Percentiles rank a stretch among this genome's conserved stretches.
Conservation (phyloP, 2,113 vertebrate species). For the Pleuronectes platessa region DNA sequence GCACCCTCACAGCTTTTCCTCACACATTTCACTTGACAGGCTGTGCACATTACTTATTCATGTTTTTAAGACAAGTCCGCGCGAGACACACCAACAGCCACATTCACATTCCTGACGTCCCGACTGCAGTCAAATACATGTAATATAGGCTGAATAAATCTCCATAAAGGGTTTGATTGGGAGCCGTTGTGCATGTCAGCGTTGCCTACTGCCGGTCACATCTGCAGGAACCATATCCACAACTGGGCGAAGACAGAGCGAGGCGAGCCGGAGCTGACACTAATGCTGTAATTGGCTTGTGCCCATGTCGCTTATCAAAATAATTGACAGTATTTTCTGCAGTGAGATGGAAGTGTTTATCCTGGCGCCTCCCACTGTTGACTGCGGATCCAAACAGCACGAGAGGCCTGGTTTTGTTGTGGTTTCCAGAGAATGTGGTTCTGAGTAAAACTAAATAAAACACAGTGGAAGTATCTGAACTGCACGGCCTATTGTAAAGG, state of each 20-base stretch:
- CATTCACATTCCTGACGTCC: slow-evolving; percentile 17
- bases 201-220: slow-evolving; percentile 28
- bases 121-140: slow-evolving; percentile 36
- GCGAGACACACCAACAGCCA: slow-evolving; percentile 36
- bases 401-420: slow-evolving; percentile 43
- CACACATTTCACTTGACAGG: slow-evolving; percentile 62
- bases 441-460: slow-evolving; percentile 3
- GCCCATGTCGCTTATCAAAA: slow-evolving; percentile 63
- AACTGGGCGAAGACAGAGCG: slow-evolving; percentile 37
- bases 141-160: slow-evolving; percentile 63
- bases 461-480: not conserved
- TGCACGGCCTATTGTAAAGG: not conserved
- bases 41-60: slow-evolving; percentile 69
- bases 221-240: slow-evolving; percentile 55
- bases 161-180: slow-evolving; percentile 61
- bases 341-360: slow-evolving; percentile 52
- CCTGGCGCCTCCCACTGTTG: not conserved
- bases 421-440: slow-evolving; percentile 8
- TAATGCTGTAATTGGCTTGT: slow-evolving; percentile 69
- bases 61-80: slow-evolving; percentile 57
- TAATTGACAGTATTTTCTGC: slow-evolving; percentile 68
- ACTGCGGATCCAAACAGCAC: slow-evolving; percentile 31
- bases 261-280: slow-evolving; percentile 57
- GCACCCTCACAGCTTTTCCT: slow-evolving; percentile 40
- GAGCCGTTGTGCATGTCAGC: slow-evolving; percentile 48